Conservation (phyloP, 2,113 vertebrate genomes). For the Rostratula benghalensis region DNA sequence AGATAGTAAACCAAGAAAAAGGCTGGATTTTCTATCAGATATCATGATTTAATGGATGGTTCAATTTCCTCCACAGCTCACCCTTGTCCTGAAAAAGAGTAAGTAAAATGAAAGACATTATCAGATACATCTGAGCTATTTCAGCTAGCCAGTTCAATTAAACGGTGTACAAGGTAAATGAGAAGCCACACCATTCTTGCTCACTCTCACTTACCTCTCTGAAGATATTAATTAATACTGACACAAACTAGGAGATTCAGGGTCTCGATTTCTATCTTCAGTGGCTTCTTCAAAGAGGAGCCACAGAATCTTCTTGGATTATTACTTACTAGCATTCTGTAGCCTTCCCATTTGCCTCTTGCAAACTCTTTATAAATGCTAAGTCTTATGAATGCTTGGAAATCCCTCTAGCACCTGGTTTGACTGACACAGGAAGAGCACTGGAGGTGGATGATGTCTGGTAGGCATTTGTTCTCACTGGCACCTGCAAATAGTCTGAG, state of each 20-base stretch:
- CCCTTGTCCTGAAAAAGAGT: not conserved
- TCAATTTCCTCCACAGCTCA: not conserved
- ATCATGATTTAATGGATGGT: not conserved
- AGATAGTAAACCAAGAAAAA: slow-evolving; percentile 27
- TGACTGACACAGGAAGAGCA: not conserved
- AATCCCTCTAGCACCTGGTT: not conserved
- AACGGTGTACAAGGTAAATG: not conserved
- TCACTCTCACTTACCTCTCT: not conserved
- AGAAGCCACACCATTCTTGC: not conserved
- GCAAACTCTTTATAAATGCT: not conserved
- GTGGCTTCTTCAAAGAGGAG: not conserved
- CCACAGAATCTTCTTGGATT: not conserved
- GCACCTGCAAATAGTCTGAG: not conserved
- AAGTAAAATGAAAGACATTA: not conserved
- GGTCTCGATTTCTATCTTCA: not conserved
- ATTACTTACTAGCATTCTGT: not conserved
- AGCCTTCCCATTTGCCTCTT: not conserved
- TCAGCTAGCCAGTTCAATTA: not conserved
- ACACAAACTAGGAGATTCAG: not conserved
- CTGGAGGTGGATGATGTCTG: not conserved
- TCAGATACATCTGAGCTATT: not conserved
- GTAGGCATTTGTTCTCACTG: not conserved
- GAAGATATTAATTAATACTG: not conserved
- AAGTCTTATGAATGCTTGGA: not conserved
- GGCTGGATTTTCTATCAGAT: not conserved